Evolutionary conservation across 2,113 vertebrate genomes (phyloP), one percentile per base, ranked within the genome.

Genomic region (Gasterosteus aculeatus): DNA sequence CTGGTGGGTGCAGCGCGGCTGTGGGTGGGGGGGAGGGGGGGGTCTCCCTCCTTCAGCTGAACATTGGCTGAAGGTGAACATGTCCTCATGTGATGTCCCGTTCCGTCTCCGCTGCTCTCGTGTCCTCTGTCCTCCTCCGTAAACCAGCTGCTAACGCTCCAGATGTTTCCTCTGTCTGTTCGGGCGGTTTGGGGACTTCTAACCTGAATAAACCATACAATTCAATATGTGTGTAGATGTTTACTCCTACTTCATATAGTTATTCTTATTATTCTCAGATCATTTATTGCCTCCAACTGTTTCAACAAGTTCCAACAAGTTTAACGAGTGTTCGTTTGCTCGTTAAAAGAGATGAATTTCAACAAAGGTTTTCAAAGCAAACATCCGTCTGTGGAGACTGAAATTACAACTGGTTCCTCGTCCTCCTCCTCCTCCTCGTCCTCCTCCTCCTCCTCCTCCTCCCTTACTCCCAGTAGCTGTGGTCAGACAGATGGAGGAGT

Each of bases 1-100:
- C 92, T 98, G 97, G 97, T 98, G 78, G 92, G 96, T 35, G 47
- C n/a, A 59, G 12, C 19, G 12, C 44, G 10, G 10, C 42, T 15
- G 44, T 7, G 4, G 4, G 49, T 51, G 49, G 19, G 10, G 49
- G 1, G 33, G 33, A 5, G 33, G 33, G 33, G 33, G 9, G 19
- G 26, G 22, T 60, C 57, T 22, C 58, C 47, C 8, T 67, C 77
- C 41, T 85, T 15, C 63, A 58, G 66, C 42, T 44, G n/a, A 63
- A 59, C 56, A 38, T 68, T 58, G 69, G 44, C 58, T 59, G 68
- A 68, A 70, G 33, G 41, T 77, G 74, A 71, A 57, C 83, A 79
- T 75, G 76, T 76, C 79, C 62, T 69, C 5, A 5, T 1, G 3
- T 19, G 71, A 73, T 54, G 54, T 69, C 39, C 22, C 1, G 67